These are phyloP conservation scores for Fulmarus glacialis DNA, from an alignment of 2,113 vertebrate genomes.

Conservation along the genomic window DNA sequence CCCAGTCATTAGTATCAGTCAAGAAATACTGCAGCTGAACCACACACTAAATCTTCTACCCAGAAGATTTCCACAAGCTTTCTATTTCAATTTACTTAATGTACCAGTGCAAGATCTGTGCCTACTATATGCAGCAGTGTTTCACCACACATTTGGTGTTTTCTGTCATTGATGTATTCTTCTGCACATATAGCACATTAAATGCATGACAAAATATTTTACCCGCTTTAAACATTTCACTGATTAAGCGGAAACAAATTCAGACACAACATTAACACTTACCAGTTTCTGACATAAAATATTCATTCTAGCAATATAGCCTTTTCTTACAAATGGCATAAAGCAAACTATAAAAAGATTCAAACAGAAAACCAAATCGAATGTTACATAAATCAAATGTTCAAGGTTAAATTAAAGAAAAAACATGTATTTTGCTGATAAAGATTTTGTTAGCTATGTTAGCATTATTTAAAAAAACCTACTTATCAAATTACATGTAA, in stretches of 20 bases:
- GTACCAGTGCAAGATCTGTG: background rate
- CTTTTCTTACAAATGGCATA: background rate
- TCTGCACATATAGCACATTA: background rate
- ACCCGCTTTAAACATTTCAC: background rate
- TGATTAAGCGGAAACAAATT: background rate
- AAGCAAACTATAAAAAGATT: background rate
- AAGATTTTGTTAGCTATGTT: background rate
- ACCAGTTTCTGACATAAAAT: background rate
- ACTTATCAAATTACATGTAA: background rate
- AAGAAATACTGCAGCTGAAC: background rate
- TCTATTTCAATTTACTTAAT: background rate
- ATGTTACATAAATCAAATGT: background rate
- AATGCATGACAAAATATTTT: background rate
- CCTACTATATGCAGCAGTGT: background rate
- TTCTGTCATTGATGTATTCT: background rate
- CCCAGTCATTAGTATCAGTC: background rate
- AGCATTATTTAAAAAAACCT: background rate
- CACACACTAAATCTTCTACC: too few species aligned
- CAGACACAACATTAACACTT: background rate
- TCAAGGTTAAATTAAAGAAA: background rate
- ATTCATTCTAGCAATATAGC: background rate
- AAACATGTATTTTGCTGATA: background rate
- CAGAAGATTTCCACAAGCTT: background rate
- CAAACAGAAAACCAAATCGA: background rate
- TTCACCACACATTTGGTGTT: background rate